phyloP scores from a whole-genome alignment of 2,797 vertebrate genomes.

The Lepus oiostolus region DNA sequence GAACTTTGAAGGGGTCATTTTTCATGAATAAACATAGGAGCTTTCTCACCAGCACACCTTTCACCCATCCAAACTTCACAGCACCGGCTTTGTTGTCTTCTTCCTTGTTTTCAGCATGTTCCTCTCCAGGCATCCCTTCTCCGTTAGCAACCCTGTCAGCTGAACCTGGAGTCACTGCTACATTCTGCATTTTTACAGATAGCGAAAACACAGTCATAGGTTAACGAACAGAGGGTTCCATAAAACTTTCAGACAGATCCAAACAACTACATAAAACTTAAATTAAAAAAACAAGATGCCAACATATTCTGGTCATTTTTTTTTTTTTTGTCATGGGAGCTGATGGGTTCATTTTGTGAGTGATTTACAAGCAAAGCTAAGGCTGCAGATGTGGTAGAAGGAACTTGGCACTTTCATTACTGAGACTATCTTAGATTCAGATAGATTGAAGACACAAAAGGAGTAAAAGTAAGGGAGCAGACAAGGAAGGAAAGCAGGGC shows the following conservation, averaged over 20 bases:
- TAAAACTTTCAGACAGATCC: conserved; percentile 52
- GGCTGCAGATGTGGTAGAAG: neutral
- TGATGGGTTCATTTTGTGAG: neutral
- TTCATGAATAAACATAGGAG: conserved; percentile 37
- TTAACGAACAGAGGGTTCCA: neutral
- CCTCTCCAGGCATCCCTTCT: conserved; percentile 89
- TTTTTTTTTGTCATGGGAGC: neutral
- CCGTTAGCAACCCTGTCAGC: conserved; percentile 90
- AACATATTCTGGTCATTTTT: neutral
- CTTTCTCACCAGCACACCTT: conserved; percentile 97
- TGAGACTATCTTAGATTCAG: neutral
- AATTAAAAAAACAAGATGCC: neutral
- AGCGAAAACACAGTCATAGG: conserved; percentile 56
- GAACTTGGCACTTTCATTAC: neutral
- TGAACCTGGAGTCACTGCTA: conserved; percentile 87
- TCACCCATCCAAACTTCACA: conserved; percentile 98
- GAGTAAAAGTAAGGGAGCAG: neutral
- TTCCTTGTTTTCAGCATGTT: conserved; percentile 89
- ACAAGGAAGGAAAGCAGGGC: neutral
- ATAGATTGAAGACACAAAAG: neutral
- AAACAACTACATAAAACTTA: conserved; percentile 38
- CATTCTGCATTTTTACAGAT: conserved; percentile 86
- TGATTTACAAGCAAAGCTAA: neutral
- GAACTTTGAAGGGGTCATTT: neutral
- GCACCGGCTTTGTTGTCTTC: conserved; percentile 84